A percentile compares a stretch with the other conserved stretches of the same genome.
phyloP scores from a whole-genome alignment of 2,113 vertebrate species.

The Catagonus wagneri region DNA sequence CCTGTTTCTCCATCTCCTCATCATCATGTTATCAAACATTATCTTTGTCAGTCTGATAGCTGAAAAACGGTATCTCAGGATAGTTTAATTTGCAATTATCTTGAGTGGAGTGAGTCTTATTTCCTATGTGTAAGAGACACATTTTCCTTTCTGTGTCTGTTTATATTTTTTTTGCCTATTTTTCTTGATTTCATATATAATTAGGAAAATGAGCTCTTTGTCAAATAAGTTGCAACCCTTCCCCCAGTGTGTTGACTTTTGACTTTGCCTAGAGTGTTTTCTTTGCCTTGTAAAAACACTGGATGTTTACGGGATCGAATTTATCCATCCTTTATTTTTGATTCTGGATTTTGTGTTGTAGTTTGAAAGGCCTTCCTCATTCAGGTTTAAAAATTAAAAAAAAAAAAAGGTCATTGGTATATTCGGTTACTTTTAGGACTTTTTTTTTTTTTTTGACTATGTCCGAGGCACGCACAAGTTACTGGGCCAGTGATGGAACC shows the following conservation, averaged over 20 bases:
- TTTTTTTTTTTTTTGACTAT: not conserved
- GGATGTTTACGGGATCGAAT: conserved; percentile 9
- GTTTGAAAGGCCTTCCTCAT: conserved; percentile 26
- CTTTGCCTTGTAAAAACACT: conserved; percentile 19
- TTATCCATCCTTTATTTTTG: not conserved
- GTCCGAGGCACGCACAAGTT: too few species aligned
- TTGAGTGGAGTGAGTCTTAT: not conserved
- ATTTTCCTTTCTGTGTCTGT: conserved; percentile 1
- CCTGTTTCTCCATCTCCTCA: not conserved
- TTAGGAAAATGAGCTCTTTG: conserved; percentile 33
- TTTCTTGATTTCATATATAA: conserved; percentile 1
- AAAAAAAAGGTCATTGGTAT: not conserved
- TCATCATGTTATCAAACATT: not conserved
- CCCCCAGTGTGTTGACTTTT: conserved; percentile 26
- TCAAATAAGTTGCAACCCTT: conserved; percentile 51
- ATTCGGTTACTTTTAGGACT: conserved; percentile 2
- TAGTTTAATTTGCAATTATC: conserved; percentile 9
- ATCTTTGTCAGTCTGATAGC: conserved; percentile 43
- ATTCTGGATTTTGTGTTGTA: conserved; percentile 21
- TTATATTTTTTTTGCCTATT: not conserved
- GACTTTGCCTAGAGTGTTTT: conserved; percentile 29
- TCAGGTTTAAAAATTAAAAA: not conserved
- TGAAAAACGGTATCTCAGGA: not conserved
- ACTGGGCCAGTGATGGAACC: too few species aligned
- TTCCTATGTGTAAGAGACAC: not conserved